Base-by-base conservation (phyloP, 2,797 vertebrate species). In the Protonibea diacanthus region DNA sequence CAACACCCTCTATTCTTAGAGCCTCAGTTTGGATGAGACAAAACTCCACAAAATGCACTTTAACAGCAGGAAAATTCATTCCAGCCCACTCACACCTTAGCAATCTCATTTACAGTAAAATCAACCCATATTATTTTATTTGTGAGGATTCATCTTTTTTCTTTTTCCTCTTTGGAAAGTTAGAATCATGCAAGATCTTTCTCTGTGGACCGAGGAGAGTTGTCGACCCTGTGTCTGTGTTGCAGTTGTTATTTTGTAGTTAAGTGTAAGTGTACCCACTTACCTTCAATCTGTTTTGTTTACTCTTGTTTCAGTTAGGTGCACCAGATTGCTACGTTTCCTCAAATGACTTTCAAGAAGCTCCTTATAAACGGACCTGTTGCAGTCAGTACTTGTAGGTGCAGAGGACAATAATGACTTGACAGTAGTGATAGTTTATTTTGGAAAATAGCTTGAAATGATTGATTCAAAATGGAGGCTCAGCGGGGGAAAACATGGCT, bases 231-330 rank as follows among this genome's bases (percentile, higher is more conserved):
- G 9, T 51, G 62, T 64, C 25, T 44, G 48, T 23, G 14, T 9
- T 40, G 33, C 33, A 27, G 63, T 59, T 33, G 55, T 61, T 78
- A 65, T 70, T 77, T 44, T 52, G 56, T 59, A 38, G 33, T 71
- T 64, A 48, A 29, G 63, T 38, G 60, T 51, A 51, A 27, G 48
- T 59, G 52, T 48, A 27, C 13, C 74, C 52, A 49, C 64, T 85
- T 66, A 80, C 18, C 45, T 56, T 66, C 20, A 38, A 51, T 76
- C 62, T 44, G 27, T 38, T 64, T 64, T 62, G 70, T 77, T 82
- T 66, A 71, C 55, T 33, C 47, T 52, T 9, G 7, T 23, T 62
- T 45, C 65, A n/a, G 61, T 79, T 29, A 21, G 53, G 33, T 49
- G 71, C 29, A 48, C 44, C 27, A 61, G 63, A 59, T 76, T 79